Evolutionary conservation across 2,888 invertebrate species (phyloP), one percentile per base, ranked within the genome.

Genomic region (Calameuta filiformis): DNA sequence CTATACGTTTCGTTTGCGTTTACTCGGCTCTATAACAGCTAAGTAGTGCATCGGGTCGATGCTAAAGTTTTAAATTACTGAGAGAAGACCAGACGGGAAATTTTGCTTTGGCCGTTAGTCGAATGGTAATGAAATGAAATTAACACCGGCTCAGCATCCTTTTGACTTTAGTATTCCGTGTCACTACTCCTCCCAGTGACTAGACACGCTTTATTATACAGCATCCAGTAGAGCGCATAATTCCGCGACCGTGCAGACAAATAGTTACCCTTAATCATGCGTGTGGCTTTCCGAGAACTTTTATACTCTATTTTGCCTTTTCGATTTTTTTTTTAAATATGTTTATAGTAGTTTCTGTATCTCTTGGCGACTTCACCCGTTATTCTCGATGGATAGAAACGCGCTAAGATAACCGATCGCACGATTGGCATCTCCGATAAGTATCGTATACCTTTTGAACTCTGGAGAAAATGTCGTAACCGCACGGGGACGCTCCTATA

Each of bases 91-190:
- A 81, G 86, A 86, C 85, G 82, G 85, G 83, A 85, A 86, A 86
- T 87, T 87, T 87, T 79, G 80, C 76, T 80, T 76, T 75, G 80
- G 76, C 79, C 77, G 78, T 79, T 71, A 77, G 73, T 40, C 35
- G 78, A 73, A 83, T 83, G 85, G 76, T 87, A 87, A 85, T 86
- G 83, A 82, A 86, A 82, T 75, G 85, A 79, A 84, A 85, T 87
- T 86, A 84, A 82, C 81, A 78, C 71, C 12, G 79, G 75, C 76
- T 69, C 69, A 31, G 71, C 31, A 71, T 34, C 31, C 33, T 34
- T 3, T 31, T 23, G 71, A 33, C 33, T 71, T 34, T 71, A 34
- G 33, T 34, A 79, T 80, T 77, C 73, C 84, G 82, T 87, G 86
- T 87, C 85, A 81, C 84, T 83, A 83, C 81, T 78, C 83, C 83